Evolutionary conservation across 2,113 vertebrate genomes (phyloP), one percentile per base, ranked within the genome.

Genomic region (Channa maculata): DNA sequence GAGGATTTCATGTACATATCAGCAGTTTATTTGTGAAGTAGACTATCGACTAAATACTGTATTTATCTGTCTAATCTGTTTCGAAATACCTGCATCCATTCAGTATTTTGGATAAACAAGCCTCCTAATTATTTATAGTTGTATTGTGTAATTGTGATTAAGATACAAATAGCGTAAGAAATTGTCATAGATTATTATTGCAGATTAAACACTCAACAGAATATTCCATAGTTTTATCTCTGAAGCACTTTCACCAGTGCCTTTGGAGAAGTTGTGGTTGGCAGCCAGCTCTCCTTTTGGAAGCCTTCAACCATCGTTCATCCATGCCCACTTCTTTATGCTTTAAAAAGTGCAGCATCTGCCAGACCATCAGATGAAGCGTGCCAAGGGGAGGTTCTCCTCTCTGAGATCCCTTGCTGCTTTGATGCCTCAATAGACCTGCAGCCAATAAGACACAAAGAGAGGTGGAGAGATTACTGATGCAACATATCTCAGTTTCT

Each of bases 381-480:
- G 37, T 55, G 61, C 53, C 24, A 54, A 72, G 75, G 64, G 82
- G 86, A 24, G 72, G 65, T 51, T 88, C 83, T 74, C 63, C 55
- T 80, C 75, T 76, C 64, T 50, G 64, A 84, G 75, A 87, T 82
- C 77, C 72, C 71, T 76, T 12, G 65, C 71, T 81, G 83, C 91
- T 93, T 92, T 93, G 87, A 93, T 90, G 88, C 83, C 78, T 86
- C 77, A 75, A 70, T 86, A 83, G 74, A 92, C 79, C 84, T 83
- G 75, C 64, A 69, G 89, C 88, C 84, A 90, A 86, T 79, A 79
- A 90, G 75, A 87, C 82, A 86, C 87, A 89, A 79, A 82, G 80
- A 81, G 76, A 84, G 86, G 80, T 78, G 73, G 81, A 70, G 88
- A 86, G 80, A 89, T 91, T 85, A 87, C 87, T 88, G 80, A 92